Conservation (phyloP, 2,888 invertebrate species). For the Dichetophora obliterata region DNA sequence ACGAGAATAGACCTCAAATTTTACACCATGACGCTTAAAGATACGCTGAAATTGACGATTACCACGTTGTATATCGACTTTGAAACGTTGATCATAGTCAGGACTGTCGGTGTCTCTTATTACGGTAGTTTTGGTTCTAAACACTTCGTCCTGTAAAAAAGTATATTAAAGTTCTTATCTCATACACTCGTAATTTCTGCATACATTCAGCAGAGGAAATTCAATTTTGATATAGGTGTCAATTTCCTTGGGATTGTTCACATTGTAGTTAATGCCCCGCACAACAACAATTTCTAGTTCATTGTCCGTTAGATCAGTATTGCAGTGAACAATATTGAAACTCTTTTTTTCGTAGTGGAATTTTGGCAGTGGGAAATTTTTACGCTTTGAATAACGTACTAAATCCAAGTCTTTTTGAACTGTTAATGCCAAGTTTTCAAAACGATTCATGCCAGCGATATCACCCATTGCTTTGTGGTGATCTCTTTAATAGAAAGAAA, state of each 20-base stretch:
- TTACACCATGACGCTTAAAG: constrained; percentile 90
- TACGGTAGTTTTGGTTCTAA: constrained; percentile 81
- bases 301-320: constrained; percentile 92
- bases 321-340: constrained; percentile 93
- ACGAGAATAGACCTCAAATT: constrained; percentile 91
- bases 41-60: constrained; percentile 85
- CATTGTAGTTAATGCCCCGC: constrained; percentile 88
- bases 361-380: constrained; percentile 78
- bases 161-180: constrained; percentile 20
- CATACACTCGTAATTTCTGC: constrained; percentile 60
- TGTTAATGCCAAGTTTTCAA: constrained; percentile 86
- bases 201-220: constrained; percentile 76
- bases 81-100: constrained; percentile 85
- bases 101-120: constrained; percentile 91
- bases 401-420: constrained; percentile 92
- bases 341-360: constrained; percentile 94
- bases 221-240: constrained; percentile 95
- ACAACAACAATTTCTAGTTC: constrained; percentile 89
- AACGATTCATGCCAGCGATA: constrained; percentile 88
- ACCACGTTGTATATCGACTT: constrained; percentile 83
- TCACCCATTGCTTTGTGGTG: constrained; percentile 92
- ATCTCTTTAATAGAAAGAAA: constrained; percentile 71
- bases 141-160: constrained; percentile 77
- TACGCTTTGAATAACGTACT: constrained; percentile 79
- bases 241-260: constrained; percentile 85